Evolutionary conservation across 2,113 vertebrate species (phyloP).

Genomic region (Perca fluviatilis): DNA sequence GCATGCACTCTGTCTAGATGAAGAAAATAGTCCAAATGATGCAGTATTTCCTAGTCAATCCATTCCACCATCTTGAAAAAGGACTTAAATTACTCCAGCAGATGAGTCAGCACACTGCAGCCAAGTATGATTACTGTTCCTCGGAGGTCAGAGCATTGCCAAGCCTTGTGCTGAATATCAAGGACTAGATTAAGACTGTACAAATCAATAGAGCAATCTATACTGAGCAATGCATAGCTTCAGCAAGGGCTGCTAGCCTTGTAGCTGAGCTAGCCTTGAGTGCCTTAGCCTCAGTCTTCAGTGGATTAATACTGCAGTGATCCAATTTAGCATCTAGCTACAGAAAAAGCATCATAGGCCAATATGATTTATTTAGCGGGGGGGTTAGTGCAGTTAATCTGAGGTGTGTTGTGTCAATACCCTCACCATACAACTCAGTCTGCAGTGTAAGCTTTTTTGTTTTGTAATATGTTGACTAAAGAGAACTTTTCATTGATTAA

Average conservation of each 20-base stretch:
- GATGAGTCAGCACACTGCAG: slow-evolving; percentile 75
- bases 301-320: slow-evolving; percentile 76
- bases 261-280: slow-evolving; percentile 54
- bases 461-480: slow-evolving; percentile 19
- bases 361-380: slow-evolving; percentile 48
- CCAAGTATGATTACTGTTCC: slow-evolving; percentile 72
- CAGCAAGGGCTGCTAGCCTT: slow-evolving; percentile 62
- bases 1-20: slow-evolving; percentile 8
- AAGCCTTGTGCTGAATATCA: slow-evolving; percentile 81
- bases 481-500: slow-evolving; percentile 39
- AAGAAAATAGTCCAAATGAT: slow-evolving; percentile 34
- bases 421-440: neutral
- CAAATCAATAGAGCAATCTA: slow-evolving; percentile 77
- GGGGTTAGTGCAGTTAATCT: slow-evolving; percentile 30
- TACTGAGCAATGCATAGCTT: slow-evolving; percentile 61
- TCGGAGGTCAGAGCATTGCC: slow-evolving; percentile 71
- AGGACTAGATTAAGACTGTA: slow-evolving; percentile 80
- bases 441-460: slow-evolving; percentile 26
- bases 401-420: slow-evolving; percentile 20
- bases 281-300: slow-evolving; percentile 59
- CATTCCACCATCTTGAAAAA: slow-evolving; percentile 37
- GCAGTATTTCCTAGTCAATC: slow-evolving; percentile 43
- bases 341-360: slow-evolving; percentile 32
- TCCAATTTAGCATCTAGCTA: slow-evolving; percentile 69
- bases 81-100: slow-evolving; percentile 55